Percentiles rank a stretch among this genome's conserved stretches.
phyloP scores from a whole-genome alignment of 2,113 vertebrate species.

The Megaceryle maxima region DNA sequence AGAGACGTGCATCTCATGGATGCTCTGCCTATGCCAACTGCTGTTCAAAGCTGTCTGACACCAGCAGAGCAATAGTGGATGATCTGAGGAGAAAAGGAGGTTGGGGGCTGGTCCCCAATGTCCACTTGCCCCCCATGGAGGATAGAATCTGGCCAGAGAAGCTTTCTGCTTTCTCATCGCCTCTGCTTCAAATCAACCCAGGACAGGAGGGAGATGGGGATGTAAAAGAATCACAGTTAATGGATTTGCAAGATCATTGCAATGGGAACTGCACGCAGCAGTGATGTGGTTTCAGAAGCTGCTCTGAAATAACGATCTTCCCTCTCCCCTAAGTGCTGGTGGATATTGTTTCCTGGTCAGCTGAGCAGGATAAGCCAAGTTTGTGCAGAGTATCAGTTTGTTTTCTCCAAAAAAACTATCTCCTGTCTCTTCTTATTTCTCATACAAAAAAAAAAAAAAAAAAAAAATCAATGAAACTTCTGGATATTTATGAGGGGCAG shows the following conservation, averaged over 20 bases:
- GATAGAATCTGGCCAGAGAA: conserved; percentile 22
- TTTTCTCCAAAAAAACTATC: not conserved
- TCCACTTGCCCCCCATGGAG: not conserved
- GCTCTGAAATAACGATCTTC: not conserved
- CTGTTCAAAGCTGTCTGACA: not conserved
- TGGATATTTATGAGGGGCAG: not conserved
- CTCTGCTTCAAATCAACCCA: not conserved
- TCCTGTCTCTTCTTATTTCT: not conserved
- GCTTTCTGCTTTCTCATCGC: conserved; percentile 6
- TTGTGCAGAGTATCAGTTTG: not conserved
- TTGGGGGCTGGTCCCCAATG: not conserved
- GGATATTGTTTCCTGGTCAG: not conserved
- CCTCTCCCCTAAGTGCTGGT: not conserved
- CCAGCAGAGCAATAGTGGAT: not conserved
- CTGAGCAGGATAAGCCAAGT: not conserved
- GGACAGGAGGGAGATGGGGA: not conserved
- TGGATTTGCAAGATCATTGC: not conserved
- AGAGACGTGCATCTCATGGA: not conserved
- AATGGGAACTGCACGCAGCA: not conserved
- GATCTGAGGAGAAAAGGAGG: not conserved
- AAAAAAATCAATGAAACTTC: not conserved
- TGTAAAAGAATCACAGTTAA: not conserved
- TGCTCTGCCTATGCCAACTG: accelerated
- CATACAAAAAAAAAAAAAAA: too few relatives aligned
- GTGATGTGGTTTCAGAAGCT: not conserved